These are phyloP conservation scores for Phymanthus crucifer DNA, from an alignment of 92 coral and sea anemone genomes.

Conservation along the genomic window DNA sequence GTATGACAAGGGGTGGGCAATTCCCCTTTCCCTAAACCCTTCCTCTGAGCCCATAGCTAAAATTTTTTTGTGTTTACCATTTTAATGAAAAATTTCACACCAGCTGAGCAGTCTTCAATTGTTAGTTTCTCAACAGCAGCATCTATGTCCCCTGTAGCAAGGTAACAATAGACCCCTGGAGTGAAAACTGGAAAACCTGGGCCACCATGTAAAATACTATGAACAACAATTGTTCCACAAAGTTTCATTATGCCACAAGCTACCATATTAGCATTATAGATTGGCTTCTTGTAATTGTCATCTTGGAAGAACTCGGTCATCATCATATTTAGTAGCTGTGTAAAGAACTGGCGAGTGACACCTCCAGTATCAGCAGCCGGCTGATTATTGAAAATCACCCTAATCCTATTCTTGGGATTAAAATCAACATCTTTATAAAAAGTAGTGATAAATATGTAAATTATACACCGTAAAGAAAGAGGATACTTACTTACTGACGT, in stretches of 20 bases:
- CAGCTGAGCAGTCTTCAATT: slow-evolving; percentile 33
- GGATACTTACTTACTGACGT: too few relatives aligned
- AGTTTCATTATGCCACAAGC: background rate
- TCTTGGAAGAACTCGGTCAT: slow-evolving; percentile 24
- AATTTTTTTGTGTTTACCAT: background rate
- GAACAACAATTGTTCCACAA: slow-evolving; percentile 44
- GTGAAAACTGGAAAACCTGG: slow-evolving; percentile 57
- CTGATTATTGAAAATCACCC: slow-evolving; percentile 28
- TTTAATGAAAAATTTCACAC: slow-evolving; percentile 7
- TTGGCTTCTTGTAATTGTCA: slow-evolving; percentile 14
- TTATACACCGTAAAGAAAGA: too few relatives aligned
- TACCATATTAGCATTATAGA: slow-evolving; percentile 31
- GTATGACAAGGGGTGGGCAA: background rate
- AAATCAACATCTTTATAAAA: slow-evolving; percentile 19
- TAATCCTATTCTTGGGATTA: too few relatives aligned
- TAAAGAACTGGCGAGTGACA: slow-evolving; percentile 39
- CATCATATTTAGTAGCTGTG: slow-evolving; percentile 31
- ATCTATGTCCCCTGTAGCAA: slow-evolving; percentile 50
- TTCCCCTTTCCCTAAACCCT: background rate
- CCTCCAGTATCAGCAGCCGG: slow-evolving; percentile 55
- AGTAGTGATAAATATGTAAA: too few relatives aligned
- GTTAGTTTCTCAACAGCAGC: slow-evolving; percentile 7
- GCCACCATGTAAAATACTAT: slow-evolving; percentile 53
- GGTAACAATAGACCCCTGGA: slow-evolving; percentile 49
- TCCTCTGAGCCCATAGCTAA: background rate